Evolutionary conservation across 2,888 invertebrate species (phyloP).

Genomic region (Cynaeus angustus): DNA sequence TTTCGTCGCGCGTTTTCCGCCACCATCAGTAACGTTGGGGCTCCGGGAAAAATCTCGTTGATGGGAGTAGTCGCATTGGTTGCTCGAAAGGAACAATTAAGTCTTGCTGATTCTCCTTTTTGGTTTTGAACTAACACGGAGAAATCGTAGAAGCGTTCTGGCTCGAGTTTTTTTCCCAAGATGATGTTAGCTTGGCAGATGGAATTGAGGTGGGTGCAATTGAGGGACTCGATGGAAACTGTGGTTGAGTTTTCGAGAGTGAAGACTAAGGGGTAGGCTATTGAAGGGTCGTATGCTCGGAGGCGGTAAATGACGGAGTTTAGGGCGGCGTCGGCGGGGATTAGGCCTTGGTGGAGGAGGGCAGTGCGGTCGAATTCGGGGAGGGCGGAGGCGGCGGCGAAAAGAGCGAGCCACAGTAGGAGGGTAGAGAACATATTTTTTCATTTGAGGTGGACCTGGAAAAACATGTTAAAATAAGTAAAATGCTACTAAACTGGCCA

Average conservation of each 20-base stretch:
- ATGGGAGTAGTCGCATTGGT: conserved; percentile 90
- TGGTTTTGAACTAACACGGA: conserved; percentile 80
- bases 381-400: conserved; percentile 72
- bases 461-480: not conserved
- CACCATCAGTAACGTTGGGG: conserved; percentile 71
- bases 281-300: conserved; percentile 90
- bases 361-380: conserved; percentile 90
- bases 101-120: conserved; percentile 75
- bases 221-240: conserved; percentile 85
- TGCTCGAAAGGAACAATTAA: conserved; percentile 80
- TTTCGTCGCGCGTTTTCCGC: conserved; percentile 75
- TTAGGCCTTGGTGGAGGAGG: conserved; percentile 86
- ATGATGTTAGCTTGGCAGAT: conserved; percentile 93
- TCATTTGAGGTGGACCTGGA: not conserved
- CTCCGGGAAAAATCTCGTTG: conserved; percentile 87
- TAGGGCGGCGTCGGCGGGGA: conserved; percentile 88
- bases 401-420: conserved; percentile 39
- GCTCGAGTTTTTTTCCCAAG: conserved; percentile 83
- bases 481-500: too few species aligned
- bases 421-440: not conserved
- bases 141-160: conserved; percentile 90
- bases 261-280: conserved; percentile 90
- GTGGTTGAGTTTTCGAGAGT: conserved; percentile 80
- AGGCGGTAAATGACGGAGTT: conserved; percentile 88
- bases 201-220: conserved; percentile 90